These are phyloP conservation scores for Schlechtendalia chinensis DNA, from an alignment of 1,140 invertebrate species.

Conservation along the genomic window DNA sequence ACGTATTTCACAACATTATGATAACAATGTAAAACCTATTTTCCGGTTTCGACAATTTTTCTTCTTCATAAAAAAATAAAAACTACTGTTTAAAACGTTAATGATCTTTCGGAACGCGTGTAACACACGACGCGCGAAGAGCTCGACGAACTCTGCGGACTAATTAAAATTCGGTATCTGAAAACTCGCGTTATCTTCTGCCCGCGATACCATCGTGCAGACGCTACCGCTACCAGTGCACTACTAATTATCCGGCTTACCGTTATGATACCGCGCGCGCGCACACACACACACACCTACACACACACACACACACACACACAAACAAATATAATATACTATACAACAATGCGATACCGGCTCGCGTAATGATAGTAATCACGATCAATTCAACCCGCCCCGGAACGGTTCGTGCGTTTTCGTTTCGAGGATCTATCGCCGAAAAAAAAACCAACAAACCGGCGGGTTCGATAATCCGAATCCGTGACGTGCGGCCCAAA, in stretches of 20 bases:
- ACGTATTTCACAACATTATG: no score
- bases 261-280: conserved; percentile 43
- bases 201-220: neutral
- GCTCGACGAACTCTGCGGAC: conserved; percentile 39
- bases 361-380: conserved; percentile 41
- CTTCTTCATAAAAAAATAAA: neutral
- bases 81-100: conserved; percentile 2
- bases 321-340: no score
- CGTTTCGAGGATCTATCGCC: conserved; percentile 25
- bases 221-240: no score
- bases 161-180: conserved; percentile 42
- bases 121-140: neutral
- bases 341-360: conserved; percentile 14
- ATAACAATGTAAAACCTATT: neutral
- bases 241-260: conserved; percentile 35
- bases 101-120: neutral
- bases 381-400: conserved; percentile 37
- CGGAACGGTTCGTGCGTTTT: conserved; percentile 38
- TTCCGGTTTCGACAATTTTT: neutral
- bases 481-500: neutral
- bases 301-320: no score
- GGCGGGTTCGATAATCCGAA: no score
- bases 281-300: no score
- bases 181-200: conserved; percentile 1
- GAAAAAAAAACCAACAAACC: conserved; percentile 23